phyloP scores from a whole-genome alignment of 92 coral and sea anemone genomes.

The Desmophyllum pertusum region DNA sequence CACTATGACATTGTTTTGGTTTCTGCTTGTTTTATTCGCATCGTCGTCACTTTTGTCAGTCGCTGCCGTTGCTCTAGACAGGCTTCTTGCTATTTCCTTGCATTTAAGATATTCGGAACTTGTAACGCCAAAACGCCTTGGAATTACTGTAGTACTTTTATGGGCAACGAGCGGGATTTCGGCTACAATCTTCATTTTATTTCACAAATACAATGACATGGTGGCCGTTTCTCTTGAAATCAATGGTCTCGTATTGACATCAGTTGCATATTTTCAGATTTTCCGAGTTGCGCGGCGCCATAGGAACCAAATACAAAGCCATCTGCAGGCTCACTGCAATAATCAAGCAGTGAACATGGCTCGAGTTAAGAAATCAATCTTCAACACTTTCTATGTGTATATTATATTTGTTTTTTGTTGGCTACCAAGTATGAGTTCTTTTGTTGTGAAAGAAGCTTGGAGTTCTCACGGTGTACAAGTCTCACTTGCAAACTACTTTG shows the following conservation, averaged over 20 bases:
- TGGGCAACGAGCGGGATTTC: background rate
- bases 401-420: conserved; percentile 1
- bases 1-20: conserved; percentile 12
- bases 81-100: background rate
- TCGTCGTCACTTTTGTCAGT: conserved; percentile 3
- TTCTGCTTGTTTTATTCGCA: background rate
- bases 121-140: conserved; percentile 5
- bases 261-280: conserved; percentile 16
- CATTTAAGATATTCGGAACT: conserved; percentile 15
- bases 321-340: conserved; percentile 7
- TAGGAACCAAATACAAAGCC: conserved; percentile 35
- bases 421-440: conserved; percentile 4
- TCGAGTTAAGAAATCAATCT: background rate
- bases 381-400: conserved; percentile 4
- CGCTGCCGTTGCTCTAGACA: conserved; percentile 11
- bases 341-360: conserved; percentile 11
- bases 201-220: background rate
- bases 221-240: background rate
- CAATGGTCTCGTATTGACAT: background rate
- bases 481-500: background rate
- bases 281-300: conserved; percentile 39
- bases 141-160: background rate
- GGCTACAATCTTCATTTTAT: background rate
- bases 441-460: conserved; percentile 3
- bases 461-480: background rate